phyloP scores from a whole-genome alignment of 2,888 invertebrate genomes.

The Lycia hirtaria region DNA sequence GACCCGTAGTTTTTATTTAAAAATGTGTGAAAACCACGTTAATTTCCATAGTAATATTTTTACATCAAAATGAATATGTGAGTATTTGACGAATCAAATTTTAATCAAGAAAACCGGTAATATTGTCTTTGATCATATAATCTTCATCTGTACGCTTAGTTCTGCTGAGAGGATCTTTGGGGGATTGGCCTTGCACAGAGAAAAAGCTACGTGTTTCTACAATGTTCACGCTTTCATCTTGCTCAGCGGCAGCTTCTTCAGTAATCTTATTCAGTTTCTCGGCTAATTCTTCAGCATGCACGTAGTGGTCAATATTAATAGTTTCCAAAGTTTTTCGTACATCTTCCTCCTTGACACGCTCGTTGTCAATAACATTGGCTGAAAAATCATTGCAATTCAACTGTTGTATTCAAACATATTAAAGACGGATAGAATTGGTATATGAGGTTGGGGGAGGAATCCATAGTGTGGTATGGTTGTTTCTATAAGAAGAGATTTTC shows the following conservation, averaged over 20 bases:
- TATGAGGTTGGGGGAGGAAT: no score
- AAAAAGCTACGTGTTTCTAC: constrained; percentile 33
- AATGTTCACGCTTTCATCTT: constrained; percentile 7
- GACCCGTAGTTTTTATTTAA: no score
- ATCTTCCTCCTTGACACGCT: constrained; percentile 46
- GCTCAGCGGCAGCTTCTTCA: constrained; percentile 30
- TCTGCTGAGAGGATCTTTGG: not conserved
- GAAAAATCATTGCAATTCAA: constrained; percentile 11
- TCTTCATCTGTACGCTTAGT: constrained; percentile 16
- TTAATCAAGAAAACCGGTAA: constrained; percentile 42
- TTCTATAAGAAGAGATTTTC: no score
- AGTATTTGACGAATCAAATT: not conserved
- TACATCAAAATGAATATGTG: no score
- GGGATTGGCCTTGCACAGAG: constrained; percentile 31
- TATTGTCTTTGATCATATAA: constrained; percentile 33
- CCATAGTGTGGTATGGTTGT: no score
- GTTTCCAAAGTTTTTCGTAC: constrained; percentile 49
- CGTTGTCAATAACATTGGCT: constrained; percentile 48
- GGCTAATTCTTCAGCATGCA: constrained; percentile 49
- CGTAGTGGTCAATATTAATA: constrained; percentile 44
- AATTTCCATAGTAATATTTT: no score
- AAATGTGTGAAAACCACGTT: no score
- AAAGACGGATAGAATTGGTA: no score
- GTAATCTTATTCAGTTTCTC: constrained; percentile 45
- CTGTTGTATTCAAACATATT: not conserved